Base-by-base conservation (phyloP, 2,888 invertebrate genomes). In the Callyntrura sp. region DNA sequence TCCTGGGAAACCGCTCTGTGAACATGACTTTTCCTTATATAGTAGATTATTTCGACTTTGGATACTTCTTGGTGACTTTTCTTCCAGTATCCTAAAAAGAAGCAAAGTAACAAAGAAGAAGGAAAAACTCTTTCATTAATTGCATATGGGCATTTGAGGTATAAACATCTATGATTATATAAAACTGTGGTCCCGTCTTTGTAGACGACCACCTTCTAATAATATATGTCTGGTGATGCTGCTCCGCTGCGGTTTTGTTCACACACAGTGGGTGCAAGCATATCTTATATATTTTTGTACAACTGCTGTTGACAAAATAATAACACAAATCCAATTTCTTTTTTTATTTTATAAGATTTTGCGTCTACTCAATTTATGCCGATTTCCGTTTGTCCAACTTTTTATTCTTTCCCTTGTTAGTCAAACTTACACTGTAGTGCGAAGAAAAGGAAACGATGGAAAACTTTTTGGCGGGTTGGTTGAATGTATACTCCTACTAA, bases 371-470 rank as follows among this genome's bases (percentile, higher is more conserved):
- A 87, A 81, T 87, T 87, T 87, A 87, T 87, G 79, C 87, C 81
- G 87, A 87, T 87, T 87, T 87, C 87, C 87, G 87, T 87, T 87
- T 87, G 65, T 70, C 81, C 87, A 87, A 87, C 87, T 87, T 87
- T 87, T 68, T 81, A 35, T 35, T 35, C 35, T 85, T 12, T 73
- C 68, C 68, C 81, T 87, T 87, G 79, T 87, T 87, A 81, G 87
- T 87, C 70, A 68, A 87, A 48, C 68, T 82, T 82, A 65, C 62
- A 20, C 76, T n/a, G 45, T 45, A 45, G n/a, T 14, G 9, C 45
- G 25, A 76, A 51, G 23, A 76, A 55, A 51, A 76, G 25, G 25
- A 14, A 76, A 14, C 11, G 23, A 17, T n/a, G n/a, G n/a, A 62
- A 81, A 81, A 43, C 28, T 81, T 81, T 81, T 57, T 62, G 62